These are phyloP conservation scores for Sebastes baramenuke DNA, from an alignment of 2,797 vertebrate genomes.

Conservation along the genomic window DNA sequence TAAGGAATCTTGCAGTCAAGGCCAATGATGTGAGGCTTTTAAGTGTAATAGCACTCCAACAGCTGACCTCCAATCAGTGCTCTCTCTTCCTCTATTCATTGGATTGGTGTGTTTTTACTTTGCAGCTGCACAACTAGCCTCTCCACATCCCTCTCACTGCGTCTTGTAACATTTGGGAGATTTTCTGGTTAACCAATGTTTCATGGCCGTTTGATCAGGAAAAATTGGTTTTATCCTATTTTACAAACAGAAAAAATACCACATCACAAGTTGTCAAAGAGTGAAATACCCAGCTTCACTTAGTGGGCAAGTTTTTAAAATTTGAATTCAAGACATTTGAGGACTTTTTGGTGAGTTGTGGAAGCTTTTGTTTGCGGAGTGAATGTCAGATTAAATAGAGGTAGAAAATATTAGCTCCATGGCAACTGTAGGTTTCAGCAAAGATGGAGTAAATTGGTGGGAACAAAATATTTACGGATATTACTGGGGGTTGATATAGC, in stretches of 20 bases:
- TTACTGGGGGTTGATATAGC: not conserved
- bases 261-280: not conserved
- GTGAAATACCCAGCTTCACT: not conserved
- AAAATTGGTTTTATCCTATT: not conserved
- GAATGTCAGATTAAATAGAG: not conserved
- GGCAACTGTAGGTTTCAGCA: not conserved
- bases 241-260: not conserved
- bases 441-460: not conserved
- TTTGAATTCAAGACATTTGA: not conserved
- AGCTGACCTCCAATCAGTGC: slow-evolving; percentile 53
- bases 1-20: slow-evolving; percentile 17
- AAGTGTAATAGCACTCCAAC: slow-evolving; percentile 36
- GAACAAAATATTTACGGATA: not conserved
- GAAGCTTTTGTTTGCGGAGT: not conserved
- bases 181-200: slow-evolving; percentile 10
- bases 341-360: not conserved
- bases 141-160: not conserved
- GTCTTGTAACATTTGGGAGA: not conserved
- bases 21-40: slow-evolving; percentile 23
- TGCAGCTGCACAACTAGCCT: slow-evolving; percentile 49
- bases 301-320: not conserved
- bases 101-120: slow-evolving; percentile 28
- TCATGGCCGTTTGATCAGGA: not conserved
- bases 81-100: not conserved
- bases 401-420: not conserved